Percentiles rank a stretch among this genome's conserved stretches.
Evolutionary conservation across 2,113 vertebrate genomes (phyloP).

Genomic region (Hylia prasina): DNA sequence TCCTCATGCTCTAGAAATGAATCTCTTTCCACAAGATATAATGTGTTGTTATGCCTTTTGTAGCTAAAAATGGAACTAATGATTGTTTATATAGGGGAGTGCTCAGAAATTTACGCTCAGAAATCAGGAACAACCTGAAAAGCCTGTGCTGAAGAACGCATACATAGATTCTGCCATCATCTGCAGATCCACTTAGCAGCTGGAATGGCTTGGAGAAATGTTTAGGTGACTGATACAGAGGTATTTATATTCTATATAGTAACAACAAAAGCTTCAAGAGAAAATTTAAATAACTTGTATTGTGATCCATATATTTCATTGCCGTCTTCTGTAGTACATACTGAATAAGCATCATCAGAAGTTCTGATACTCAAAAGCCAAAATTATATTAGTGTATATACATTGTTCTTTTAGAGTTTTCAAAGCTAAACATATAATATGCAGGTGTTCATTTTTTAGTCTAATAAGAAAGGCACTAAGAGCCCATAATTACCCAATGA

Average conservation of each 20-base stretch:
- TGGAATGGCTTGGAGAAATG: neutral
- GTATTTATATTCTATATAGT: neutral
- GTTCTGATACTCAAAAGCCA: neutral
- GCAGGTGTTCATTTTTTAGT: neutral
- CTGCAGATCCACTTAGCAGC: neutral
- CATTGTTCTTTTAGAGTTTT: neutral
- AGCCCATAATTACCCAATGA: neutral
- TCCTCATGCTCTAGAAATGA: neutral
- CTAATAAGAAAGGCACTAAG: neutral
- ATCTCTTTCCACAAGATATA: neutral
- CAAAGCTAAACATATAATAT: neutral
- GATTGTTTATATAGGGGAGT: neutral
- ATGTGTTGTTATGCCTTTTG: neutral
- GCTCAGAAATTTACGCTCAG: neutral
- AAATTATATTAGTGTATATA: neutral
- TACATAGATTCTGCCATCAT: neutral
- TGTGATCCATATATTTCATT: neutral
- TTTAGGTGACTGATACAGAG: neutral
- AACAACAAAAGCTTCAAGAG: neutral
- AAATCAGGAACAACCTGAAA: neutral
- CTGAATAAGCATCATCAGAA: neutral
- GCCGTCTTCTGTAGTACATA: neutral
- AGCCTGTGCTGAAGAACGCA: neutral
- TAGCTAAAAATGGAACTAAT: neutral
- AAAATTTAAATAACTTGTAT: neutral